phyloP scores from a whole-genome alignment of 92 coral and sea anemone genomes.

The Blastomussa wellsi region DNA sequence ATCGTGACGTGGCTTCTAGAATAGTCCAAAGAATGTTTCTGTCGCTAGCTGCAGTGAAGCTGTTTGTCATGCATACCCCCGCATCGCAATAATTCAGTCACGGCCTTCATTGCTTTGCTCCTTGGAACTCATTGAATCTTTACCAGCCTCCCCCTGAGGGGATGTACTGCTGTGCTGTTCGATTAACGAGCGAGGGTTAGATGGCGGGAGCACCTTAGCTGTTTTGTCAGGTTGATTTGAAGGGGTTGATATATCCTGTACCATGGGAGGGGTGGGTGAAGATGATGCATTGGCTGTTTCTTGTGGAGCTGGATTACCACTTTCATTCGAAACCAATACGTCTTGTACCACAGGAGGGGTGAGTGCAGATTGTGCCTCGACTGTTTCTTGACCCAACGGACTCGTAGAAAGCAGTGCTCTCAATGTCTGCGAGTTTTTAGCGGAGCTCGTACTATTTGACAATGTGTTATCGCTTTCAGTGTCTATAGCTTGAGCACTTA shows the following conservation, averaged over 20 bases:
- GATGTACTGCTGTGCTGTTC: background rate
- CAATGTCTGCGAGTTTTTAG: background rate
- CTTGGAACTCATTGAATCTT: background rate
- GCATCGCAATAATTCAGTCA: background rate
- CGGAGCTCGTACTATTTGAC: background rate
- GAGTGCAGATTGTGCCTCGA: background rate
- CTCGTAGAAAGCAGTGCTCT: slow-evolving; percentile 9
- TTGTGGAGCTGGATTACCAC: background rate
- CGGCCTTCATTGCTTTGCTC: background rate
- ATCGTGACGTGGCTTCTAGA: too few relatives aligned
- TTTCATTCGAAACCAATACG: background rate
- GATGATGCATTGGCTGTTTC: background rate
- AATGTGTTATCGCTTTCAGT: background rate
- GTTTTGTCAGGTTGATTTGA: background rate
- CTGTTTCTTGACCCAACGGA: background rate
- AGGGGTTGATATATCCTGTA: background rate
- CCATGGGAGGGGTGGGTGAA: slow-evolving; percentile 3
- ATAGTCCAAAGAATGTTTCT: background rate
- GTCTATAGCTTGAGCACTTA: background rate
- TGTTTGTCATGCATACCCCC: background rate
- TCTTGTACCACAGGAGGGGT: slow-evolving; percentile 6
- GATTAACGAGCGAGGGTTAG: background rate
- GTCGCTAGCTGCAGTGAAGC: background rate
- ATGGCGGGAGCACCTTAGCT: background rate
- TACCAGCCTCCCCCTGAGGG: background rate